Evolutionary conservation across 1,140 invertebrate genomes (phyloP).

Genomic region (Sogatella furcifera): DNA sequence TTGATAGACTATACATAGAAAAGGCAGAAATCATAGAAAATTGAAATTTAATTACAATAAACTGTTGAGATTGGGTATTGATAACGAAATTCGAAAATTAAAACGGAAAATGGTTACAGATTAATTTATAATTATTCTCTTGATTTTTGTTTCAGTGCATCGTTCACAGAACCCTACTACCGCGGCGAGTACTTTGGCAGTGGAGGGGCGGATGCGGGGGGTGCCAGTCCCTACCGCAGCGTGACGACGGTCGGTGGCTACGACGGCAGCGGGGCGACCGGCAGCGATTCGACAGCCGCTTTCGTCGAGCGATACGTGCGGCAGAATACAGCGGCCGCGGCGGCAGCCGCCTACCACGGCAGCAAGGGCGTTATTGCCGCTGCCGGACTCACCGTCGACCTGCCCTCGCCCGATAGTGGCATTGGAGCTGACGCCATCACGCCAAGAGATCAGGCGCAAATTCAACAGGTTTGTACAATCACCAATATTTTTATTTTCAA

Average conservation of each 20-base stretch:
- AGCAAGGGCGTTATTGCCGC: conserved; percentile 40
- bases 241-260: conserved; percentile 38
- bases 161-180: conserved; percentile 37
- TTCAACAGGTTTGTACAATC: conserved; percentile 79
- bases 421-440: conserved; percentile 86
- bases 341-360: conserved; percentile 35
- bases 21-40: too few relatives aligned
- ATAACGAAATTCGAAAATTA: too few relatives aligned
- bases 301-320: conserved; percentile 46
- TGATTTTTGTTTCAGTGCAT: conserved; percentile 15
- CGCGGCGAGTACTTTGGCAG: conserved; percentile 38
- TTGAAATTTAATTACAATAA: too few relatives aligned
- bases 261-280: conserved; percentile 28
- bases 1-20: too few relatives aligned
- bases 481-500: too few relatives aligned
- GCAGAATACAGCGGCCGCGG: conserved; percentile 26
- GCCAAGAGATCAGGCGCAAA: conserved; percentile 72
- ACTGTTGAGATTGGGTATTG: too few relatives aligned
- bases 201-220: conserved; percentile 20
- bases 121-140: too few relatives aligned
- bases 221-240: conserved; percentile 39
- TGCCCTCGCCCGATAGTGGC: conserved; percentile 83
- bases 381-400: conserved; percentile 73
- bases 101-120: too few relatives aligned
- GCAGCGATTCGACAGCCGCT: conserved; percentile 32